Conservation (phyloP, 2,113 vertebrate genomes). For the Cinclus cinclus region DNA sequence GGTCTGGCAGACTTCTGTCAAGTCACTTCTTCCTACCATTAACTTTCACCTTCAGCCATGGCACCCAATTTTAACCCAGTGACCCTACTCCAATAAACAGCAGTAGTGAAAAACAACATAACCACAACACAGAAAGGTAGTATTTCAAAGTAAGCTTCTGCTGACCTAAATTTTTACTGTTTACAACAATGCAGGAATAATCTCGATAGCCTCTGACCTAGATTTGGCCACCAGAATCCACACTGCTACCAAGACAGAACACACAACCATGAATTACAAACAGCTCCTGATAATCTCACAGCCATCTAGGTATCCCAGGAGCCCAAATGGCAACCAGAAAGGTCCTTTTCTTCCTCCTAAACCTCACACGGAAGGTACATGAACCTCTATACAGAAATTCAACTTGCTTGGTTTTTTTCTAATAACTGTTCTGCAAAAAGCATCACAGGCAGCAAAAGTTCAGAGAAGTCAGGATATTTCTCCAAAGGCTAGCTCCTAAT, state of each 20-base stretch:
- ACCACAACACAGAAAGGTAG: neutral
- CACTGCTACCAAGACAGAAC: neutral
- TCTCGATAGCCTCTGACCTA: neutral
- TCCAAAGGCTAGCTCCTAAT: neutral
- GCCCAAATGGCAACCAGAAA: neutral
- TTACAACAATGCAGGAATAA: neutral
- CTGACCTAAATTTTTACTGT: neutral
- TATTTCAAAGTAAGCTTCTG: neutral
- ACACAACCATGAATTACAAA: neutral
- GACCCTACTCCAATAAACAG: neutral
- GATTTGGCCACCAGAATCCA: neutral
- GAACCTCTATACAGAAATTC: neutral
- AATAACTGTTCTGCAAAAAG: neutral
- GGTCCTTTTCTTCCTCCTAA: neutral
- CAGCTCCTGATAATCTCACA: neutral
- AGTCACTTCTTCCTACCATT: neutral
- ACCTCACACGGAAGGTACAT: fast-evolving
- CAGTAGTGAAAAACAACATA: neutral
- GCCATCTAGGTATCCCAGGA: neutral
- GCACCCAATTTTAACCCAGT: neutral
- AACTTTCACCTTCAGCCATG: neutral
- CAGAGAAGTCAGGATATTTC: neutral
- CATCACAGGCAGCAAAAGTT: neutral
- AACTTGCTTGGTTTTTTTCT: neutral
- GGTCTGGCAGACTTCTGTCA: neutral